Evolutionary conservation across 2,113 vertebrate genomes (phyloP), one percentile per base, ranked within the genome.

Genomic region (Etia nguti): DNA sequence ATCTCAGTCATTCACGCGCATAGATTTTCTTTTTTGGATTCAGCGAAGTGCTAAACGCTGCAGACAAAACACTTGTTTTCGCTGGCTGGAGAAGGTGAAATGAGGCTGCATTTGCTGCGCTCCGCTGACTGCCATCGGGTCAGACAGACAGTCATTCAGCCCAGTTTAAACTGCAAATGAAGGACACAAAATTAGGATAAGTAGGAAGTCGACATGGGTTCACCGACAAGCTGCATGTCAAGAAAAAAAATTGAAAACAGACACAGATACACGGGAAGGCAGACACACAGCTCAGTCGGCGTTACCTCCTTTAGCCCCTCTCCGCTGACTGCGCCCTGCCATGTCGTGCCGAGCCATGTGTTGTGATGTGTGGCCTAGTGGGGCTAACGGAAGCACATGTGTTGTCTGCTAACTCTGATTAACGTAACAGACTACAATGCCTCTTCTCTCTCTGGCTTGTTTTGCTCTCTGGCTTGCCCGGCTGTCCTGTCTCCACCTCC

Each of bases 391-490:
- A 89, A 93, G 92, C 94, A 90, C 94, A 95, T 93, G 94, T 94
- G 94, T 91, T 95, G 92, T 94, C 95, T 95, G 94, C 94, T 94
- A 88, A 88, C 86, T 94, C 92, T 92, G 89, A 95, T 95, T 95
- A 95, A 93, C 84, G 92, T 94, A 90, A 92, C 93, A 92, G 87
- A 87, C 90, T 86, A 85, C 70, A 81, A 84, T 54, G 88, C 80
- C 82, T 83, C 87, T 77, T 84, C 73, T 82, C 68, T 91, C 83
- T 65, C 75, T 41, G 24, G 24, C 80, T 86, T 26, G 1, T 70
- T 88, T 85, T 88, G 70, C 54, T 43, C 77, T 34, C 82, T 46
- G 81, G 80, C 79, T 65, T 86, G 75, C 88, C 85, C 55, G 83
- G 86, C 85, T 94, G 92, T 88, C 90, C 88, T 93, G 80, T 73